These are phyloP conservation scores for Phanerotoma sp. DNA, from an alignment of 2,888 invertebrate genomes.

Conservation along the genomic window DNA sequence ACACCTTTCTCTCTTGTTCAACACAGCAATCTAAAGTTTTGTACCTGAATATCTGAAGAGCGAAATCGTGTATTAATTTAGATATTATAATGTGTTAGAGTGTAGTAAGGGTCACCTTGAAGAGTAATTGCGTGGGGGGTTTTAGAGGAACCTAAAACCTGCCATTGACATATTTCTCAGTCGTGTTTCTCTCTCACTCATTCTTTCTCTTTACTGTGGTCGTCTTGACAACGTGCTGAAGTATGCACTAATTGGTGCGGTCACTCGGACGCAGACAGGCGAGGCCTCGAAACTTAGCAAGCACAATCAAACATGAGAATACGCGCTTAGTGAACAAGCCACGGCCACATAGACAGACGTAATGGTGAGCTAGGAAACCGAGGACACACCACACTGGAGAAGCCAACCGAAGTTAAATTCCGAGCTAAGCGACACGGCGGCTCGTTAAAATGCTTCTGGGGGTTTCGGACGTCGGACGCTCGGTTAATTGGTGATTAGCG, in stretches of 20 bases:
- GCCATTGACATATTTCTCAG: not conserved
- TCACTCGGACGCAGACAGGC: conserved; percentile 25
- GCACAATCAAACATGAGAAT: not conserved
- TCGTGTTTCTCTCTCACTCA: not conserved
- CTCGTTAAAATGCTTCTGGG: conserved; percentile 58
- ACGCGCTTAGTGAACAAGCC: conserved; percentile 8
- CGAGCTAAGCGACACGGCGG: conserved; percentile 54
- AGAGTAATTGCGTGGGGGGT: not conserved
- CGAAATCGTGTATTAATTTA: conserved; percentile 3
- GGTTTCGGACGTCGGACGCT: conserved; percentile 55
- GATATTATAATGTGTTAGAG: not conserved
- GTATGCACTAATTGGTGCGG: conserved; percentile 57
- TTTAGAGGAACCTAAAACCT: conserved; percentile 7
- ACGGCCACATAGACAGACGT: not conserved
- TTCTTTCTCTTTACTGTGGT: conserved; percentile 1
- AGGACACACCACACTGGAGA: conserved; percentile 4
- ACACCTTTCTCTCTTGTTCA: not conserved
- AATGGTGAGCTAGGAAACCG: conserved; percentile 7
- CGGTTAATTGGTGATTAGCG: conserved; percentile 58
- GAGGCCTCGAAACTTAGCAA: conserved; percentile 14
- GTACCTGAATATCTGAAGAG: not conserved
- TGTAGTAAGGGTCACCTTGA: conserved; percentile 6
- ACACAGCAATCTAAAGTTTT: not conserved
- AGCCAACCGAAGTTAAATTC: conserved; percentile 51
- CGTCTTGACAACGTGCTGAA: conserved; percentile 45